Evolutionary conservation across 2,113 vertebrate genomes (phyloP), one percentile per base, ranked within the genome.

Genomic region (Apodemus sylvaticus): DNA sequence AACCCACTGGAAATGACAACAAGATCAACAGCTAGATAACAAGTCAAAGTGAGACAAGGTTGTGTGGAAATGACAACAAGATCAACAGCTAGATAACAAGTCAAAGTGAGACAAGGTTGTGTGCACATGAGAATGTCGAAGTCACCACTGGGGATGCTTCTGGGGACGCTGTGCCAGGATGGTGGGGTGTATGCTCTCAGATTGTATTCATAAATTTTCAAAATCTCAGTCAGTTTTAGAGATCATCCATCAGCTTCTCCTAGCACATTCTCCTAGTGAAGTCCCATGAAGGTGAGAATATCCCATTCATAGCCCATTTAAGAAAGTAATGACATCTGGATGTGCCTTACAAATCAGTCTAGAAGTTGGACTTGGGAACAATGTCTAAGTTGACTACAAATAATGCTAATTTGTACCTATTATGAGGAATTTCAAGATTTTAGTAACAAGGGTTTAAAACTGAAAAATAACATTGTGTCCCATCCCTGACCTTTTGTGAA

Each of bases 301-400:
- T 2, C 22, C 31, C 24, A 71, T 70, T 70, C 31, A 19, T 3
- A 62, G 19, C 29, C 36, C 62, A 20, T 31, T 93, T 64, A 73
- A 60, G 62, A 94, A 95, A 96, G 55, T 8, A 53, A 87, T 62
- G 89, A 70, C 14, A 89, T 92, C 70, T 87, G 55, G 10, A 20
- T 93, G 58, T 9, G 7, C 31, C 71, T 87, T 42, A 70, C 31
- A 71, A 3, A 51, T 22, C n/a, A 16, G 36, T 34, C 39, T 42
- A 60, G 53, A 94, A 93, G 68, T 74, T 81, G 31, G 22, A 36
- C 26, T 60, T 85, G 12, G 60, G 29, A 66, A 96, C 1, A 0
- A 26, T 1, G 95, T 79, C 12, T 83, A 89, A 55, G n/a, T 87
- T 55, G 79, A 83, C 9, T 7, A 36, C 8, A 83, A 31, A 13